Conservation (phyloP, 1,140 invertebrate species). For the Cheumatopsyche charites region DNA sequence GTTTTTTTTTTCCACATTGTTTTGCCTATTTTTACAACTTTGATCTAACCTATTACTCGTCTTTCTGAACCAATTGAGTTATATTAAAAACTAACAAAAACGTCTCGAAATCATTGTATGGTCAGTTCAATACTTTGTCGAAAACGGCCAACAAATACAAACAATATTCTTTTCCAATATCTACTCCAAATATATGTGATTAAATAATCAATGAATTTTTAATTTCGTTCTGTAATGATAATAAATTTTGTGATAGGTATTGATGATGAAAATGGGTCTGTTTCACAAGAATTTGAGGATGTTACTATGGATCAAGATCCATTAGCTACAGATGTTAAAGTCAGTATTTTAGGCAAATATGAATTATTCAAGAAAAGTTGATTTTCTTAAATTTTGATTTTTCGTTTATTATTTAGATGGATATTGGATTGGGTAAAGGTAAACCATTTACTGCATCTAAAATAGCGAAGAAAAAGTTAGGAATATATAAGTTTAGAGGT, state of each 20-base stretch:
- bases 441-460: slow-evolving; percentile 78
- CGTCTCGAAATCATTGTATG: not conserved
- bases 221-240: too few relatives aligned
- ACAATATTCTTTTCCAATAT: not conserved
- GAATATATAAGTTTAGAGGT: slow-evolving; percentile 64
- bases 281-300: slow-evolving; percentile 72
- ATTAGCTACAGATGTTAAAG: slow-evolving; percentile 68
- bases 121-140: too few relatives aligned
- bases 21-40: not conserved
- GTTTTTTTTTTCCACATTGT: too few relatives aligned
- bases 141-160: too few relatives aligned
- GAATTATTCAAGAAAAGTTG: not conserved
- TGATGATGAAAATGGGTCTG: slow-evolving; percentile 69
- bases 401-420: slow-evolving; percentile 51
- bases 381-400: too few relatives aligned
- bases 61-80: too few relatives aligned
- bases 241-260: slow-evolving; percentile 57
- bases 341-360: slow-evolving; percentile 47
- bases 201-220: too few relatives aligned
- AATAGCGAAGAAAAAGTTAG: slow-evolving; percentile 78
- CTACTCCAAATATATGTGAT: not conserved
- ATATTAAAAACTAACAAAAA: not conserved
- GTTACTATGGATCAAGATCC: slow-evolving; percentile 65
- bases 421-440: slow-evolving; percentile 76
- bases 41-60: too few relatives aligned